These are phyloP conservation scores for Eleginops maclovinus DNA, from an alignment of 2,113 vertebrate genomes.

Conservation along the genomic window DNA sequence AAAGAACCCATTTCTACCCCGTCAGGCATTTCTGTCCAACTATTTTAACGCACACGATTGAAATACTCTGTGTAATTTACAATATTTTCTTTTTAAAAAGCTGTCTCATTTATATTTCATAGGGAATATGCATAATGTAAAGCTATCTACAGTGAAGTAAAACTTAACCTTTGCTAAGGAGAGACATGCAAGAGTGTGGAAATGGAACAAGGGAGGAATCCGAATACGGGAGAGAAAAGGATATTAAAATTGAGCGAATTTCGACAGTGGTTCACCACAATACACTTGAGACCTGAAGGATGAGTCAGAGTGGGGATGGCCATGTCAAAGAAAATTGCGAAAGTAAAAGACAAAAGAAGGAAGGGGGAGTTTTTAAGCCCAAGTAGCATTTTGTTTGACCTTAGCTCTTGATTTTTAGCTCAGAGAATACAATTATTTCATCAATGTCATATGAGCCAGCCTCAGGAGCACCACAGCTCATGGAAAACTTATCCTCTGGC, in stretches of 20 bases:
- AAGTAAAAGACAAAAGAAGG: slow-evolving; percentile 38
- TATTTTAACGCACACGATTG: slow-evolving; percentile 44
- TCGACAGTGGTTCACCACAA: slow-evolving; percentile 68
- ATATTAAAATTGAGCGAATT: slow-evolving; percentile 61
- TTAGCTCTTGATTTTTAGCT: slow-evolving; percentile 39
- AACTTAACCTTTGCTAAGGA: slow-evolving; percentile 63
- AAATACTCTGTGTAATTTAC: slow-evolving; percentile 58
- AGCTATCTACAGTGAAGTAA: slow-evolving; percentile 47
- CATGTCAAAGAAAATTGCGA: slow-evolving; percentile 65
- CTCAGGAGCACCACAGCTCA: not conserved
- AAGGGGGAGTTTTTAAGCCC: slow-evolving; percentile 13
- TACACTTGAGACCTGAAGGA: slow-evolving; percentile 66
- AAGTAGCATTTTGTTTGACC: slow-evolving; percentile 60
- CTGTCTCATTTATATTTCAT: slow-evolving; percentile 61
- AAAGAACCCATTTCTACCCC: not conserved
- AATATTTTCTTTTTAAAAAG: slow-evolving; percentile 49
- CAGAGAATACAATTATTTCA: slow-evolving; percentile 18
- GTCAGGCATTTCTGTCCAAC: slow-evolving; percentile 37
- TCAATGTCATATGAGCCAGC: slow-evolving; percentile 32
- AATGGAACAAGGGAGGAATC: slow-evolving; percentile 52
- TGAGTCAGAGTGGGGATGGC: slow-evolving; percentile 72
- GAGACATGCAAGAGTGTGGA: slow-evolving; percentile 34
- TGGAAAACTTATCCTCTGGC: slow-evolving; percentile 27
- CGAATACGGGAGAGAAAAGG: slow-evolving; percentile 41
- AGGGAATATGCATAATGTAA: slow-evolving; percentile 60